phyloP scores from a whole-genome alignment of 2,113 vertebrate species.

The Thalassarche chlororhynchos region DNA sequence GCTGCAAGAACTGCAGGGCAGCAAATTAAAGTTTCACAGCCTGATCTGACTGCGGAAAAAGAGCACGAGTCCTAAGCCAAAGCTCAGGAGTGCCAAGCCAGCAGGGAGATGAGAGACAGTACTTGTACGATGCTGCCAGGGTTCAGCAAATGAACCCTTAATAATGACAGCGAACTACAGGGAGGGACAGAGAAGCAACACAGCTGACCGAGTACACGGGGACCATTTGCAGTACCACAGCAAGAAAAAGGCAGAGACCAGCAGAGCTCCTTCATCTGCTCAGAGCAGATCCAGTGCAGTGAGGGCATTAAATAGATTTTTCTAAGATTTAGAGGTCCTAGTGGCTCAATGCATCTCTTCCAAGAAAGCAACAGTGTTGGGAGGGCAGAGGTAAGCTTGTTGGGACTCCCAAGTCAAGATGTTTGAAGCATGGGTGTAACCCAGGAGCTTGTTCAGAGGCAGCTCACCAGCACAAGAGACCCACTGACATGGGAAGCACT shows the following conservation, averaged over 20 bases:
- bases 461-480: neutral
- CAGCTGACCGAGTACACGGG: rapidly evolving
- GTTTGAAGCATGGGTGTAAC: neutral
- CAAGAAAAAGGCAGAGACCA: neutral
- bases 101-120: neutral
- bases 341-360: neutral
- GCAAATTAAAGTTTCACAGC: neutral
- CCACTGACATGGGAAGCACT: neutral
- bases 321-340: neutral
- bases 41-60: neutral
- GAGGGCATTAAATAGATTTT: neutral
- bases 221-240: neutral
- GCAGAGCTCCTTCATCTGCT: neutral
- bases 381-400: neutral
- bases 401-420: neutral
- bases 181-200: neutral
- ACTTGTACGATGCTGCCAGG: neutral
- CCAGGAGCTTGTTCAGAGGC: neutral
- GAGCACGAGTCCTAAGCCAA: neutral
- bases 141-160: neutral
- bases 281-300: neutral
- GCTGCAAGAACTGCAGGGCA: neutral
- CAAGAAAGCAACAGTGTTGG: neutral
- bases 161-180: neutral
- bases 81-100: neutral